Evolutionary conservation across 2,888 invertebrate species (phyloP), one percentile per base, ranked within the genome.

Genomic region (Aricia artaxerxes): DNA sequence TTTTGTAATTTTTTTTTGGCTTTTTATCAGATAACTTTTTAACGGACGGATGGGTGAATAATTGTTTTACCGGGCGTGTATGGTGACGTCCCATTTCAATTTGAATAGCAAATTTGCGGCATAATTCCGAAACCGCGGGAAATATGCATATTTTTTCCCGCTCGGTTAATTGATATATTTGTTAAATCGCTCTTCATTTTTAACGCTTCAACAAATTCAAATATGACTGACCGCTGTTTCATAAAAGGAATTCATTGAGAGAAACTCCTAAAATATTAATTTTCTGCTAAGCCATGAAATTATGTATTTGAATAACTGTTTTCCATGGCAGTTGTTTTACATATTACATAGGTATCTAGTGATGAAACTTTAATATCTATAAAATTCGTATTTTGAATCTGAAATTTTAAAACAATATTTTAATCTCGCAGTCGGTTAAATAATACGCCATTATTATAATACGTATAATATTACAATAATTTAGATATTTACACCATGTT

Each of bases 71-170:
- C 83, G 85, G 78, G 79, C 81, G 85, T 85, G 80, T 60, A 53
- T 82, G 84, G 83, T 88, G 87, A 86, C 87, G 85, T 84, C 84
- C 86, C 85, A 88, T 88, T 87, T 86, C 85, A 87, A 89, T 89
- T 88, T 85, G 87, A 86, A 87, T 87, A 80, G 82, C 85, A 87
- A 87, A 86, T 86, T 84, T 83, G 84, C 84, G 85, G 88, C 86
- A 87, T 88, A 87, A 87, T 88, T 88, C 86, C 84, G 83, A 87
- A 85, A 84, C 85, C 84, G 85, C 83, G 81, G 83, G 82, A 84
- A 83, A 84, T 88, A 85, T 86, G 85, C 88, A 88, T 88, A 88
- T 87, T 87, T 88, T 87, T 84, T 82, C 81, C 81, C 81, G 81
- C 81, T 80, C 80, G 81, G 80, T 78, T 82, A 82, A 82, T 82